Percentiles rank a stretch among this genome's conserved stretches.
Evolutionary conservation across 1,140 invertebrate genomes (phyloP).

Genomic region (Nixonia krombeini): DNA sequence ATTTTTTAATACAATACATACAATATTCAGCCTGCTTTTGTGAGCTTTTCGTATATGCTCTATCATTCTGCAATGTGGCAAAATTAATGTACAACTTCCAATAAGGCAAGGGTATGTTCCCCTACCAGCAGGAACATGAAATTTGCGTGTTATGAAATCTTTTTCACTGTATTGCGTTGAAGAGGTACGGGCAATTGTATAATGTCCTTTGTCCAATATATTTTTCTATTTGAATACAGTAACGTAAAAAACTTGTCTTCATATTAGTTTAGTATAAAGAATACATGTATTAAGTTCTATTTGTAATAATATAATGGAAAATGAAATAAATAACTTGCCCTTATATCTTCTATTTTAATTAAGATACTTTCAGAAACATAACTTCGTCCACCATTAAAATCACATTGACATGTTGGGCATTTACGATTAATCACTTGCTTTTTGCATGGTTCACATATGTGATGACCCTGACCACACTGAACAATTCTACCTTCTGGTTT

Average conservation of each 20-base stretch:
- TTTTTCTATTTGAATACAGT: too few species aligned
- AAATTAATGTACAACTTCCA: slow-evolving; percentile 25
- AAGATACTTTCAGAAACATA: slow-evolving; percentile 45
- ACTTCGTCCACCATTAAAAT: slow-evolving; percentile 39
- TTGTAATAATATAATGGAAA: too few species aligned
- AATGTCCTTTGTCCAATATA: too few species aligned
- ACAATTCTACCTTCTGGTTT: slow-evolving; percentile 21
- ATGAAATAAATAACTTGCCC: slow-evolving; percentile 32
- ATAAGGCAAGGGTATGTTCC: slow-evolving; percentile 52
- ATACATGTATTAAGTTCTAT: too few species aligned
- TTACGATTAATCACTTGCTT: not conserved
- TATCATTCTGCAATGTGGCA: slow-evolving; percentile 42
- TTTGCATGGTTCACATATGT: slow-evolving; percentile 47
- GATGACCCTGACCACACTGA: slow-evolving; percentile 52
- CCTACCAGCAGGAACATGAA: slow-evolving; percentile 31
- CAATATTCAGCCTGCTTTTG: slow-evolving; percentile 25
- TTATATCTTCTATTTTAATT: slow-evolving; percentile 48
- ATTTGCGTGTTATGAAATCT: not conserved
- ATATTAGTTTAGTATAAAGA: too few species aligned
- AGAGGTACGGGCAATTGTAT: too few species aligned
- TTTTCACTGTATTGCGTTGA: slow-evolving; percentile 19
- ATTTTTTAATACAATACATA: slow-evolving; percentile 20
- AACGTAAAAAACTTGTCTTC: not conserved
- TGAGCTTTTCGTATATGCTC: slow-evolving; percentile 49
- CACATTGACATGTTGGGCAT: slow-evolving; percentile 51